Base-by-base conservation (phyloP, 1,140 invertebrate species). In the Bombyx mandarina region DNA sequence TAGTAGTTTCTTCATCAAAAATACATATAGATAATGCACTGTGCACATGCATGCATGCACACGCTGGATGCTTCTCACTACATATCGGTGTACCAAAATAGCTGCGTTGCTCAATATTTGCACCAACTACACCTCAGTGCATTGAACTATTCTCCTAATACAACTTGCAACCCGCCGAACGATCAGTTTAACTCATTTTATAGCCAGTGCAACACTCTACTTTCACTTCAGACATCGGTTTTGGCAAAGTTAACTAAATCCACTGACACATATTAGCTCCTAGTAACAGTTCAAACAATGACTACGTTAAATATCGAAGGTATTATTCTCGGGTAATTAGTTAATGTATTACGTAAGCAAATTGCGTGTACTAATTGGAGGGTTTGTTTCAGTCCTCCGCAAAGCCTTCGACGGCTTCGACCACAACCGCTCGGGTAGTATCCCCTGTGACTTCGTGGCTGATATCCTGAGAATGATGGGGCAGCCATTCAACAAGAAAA, bases 381-480 rank as follows among this genome's bases (percentile, higher is more conserved):
- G 65, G 61, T 63, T 79, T 81, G 70, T 89, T 89, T 9, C 82
- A 96, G 96, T 97, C 68, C 91, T 98, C 62, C 94, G 94, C 75
- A 97, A 97, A 89, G 97, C 97, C 50, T 98, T 98, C 88, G 96
- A 98, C 91, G 97, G 96, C 83, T 98, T 98, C 85, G 97, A 98
- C 90, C 93, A 94, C 74, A 95, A 97, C 76, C 96, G 96, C 83
- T 96, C 93, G 64, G 97, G 97, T 65, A 96, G 94, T 77, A 98
- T 98, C 84, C 93, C 96, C 61, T 96, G 95, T 64, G 97, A 97
- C 81, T 96, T 97, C 93, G 96, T 98, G 35, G 95, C 94, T 46
- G 96, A 97, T 79, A 98, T 98, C 76, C 91, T 98, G 47, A 90
- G 96, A 73, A 92, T 98, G 79, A 97, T 98, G 95, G 97, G 97